Evolutionary conservation across 2,797 vertebrate genomes (phyloP).

Genomic region (Falco columbarius): DNA sequence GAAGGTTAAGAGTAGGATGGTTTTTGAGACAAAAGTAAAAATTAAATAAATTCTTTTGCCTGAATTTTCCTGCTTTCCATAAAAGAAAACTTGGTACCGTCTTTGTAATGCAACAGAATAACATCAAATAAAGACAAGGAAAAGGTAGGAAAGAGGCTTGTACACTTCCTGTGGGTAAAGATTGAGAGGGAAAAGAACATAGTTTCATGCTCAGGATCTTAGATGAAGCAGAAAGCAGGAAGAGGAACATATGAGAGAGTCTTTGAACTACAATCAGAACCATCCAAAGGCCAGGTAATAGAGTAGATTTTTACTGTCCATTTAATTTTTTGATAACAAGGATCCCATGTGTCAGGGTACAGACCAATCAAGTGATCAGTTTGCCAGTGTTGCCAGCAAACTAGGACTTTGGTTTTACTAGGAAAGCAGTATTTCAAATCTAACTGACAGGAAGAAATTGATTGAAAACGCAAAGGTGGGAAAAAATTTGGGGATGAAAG

Average conservation of each 20-base stretch:
- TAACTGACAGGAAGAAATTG: not conserved
- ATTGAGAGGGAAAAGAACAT: conserved; percentile 1
- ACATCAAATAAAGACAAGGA: not conserved
- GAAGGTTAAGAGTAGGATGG: not conserved
- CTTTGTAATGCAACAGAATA: not conserved
- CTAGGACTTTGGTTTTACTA: not conserved
- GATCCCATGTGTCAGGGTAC: not conserved
- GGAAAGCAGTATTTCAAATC: not conserved
- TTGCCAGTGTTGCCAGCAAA: not conserved
- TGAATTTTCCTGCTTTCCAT: not conserved
- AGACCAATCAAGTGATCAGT: not conserved
- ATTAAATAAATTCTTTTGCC: not conserved
- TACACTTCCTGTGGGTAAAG: not conserved
- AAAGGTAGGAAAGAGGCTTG: not conserved
- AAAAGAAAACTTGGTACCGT: not conserved
- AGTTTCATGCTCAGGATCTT: not conserved
- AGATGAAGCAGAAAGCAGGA: not conserved
- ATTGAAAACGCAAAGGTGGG: not conserved
- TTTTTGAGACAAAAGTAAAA: not conserved
- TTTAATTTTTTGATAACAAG: not conserved
- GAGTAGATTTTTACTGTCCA: not conserved
- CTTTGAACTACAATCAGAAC: not conserved
- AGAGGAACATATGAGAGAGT: not conserved
- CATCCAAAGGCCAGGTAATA: not conserved
- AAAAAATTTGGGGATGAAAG: not conserved